Evolutionary conservation across 2,113 vertebrate genomes (phyloP).

Genomic region (Ailurus styani): DNA sequence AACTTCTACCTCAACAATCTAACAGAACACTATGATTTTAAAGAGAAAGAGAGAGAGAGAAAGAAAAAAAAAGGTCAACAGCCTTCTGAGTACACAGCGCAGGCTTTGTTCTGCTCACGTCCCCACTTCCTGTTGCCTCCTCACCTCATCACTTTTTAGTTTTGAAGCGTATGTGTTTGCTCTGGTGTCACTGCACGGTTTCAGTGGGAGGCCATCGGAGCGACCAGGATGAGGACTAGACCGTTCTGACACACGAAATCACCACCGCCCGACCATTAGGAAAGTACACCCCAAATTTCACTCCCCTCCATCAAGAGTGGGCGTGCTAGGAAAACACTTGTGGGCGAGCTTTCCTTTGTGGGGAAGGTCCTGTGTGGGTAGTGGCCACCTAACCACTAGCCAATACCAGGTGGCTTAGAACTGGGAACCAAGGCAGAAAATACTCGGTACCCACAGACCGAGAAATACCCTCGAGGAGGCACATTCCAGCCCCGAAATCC

Average conservation of each 20-base stretch:
- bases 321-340: constrained; percentile 52
- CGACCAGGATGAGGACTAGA: background rate
- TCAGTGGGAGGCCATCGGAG: background rate
- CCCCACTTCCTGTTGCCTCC: constrained; percentile 77
- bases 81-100: constrained; percentile 53
- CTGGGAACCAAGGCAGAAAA: background rate
- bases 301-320: background rate
- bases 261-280: constrained; percentile 33
- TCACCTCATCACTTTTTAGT: constrained; percentile 39
- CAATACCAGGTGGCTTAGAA: constrained; percentile 23
- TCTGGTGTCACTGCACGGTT: background rate
- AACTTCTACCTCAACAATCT: background rate
- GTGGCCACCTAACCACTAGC: constrained; percentile 35
- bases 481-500: background rate
- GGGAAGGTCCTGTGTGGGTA: constrained; percentile 42
- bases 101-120: constrained; percentile 66
- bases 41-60: background rate
- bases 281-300: constrained; percentile 64
- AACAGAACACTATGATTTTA: background rate
- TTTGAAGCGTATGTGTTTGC: constrained; percentile 59
- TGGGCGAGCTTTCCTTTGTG: constrained; percentile 25
- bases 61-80: constrained; percentile 47
- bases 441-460: background rate
- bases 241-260: constrained; percentile 56
- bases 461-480: background rate